A percentile compares a stretch with the other conserved stretches of the same genome.
These are phyloP conservation scores for Alosa sapidissima DNA, from an alignment of 2,797 vertebrate genomes.

Conservation along the genomic window DNA sequence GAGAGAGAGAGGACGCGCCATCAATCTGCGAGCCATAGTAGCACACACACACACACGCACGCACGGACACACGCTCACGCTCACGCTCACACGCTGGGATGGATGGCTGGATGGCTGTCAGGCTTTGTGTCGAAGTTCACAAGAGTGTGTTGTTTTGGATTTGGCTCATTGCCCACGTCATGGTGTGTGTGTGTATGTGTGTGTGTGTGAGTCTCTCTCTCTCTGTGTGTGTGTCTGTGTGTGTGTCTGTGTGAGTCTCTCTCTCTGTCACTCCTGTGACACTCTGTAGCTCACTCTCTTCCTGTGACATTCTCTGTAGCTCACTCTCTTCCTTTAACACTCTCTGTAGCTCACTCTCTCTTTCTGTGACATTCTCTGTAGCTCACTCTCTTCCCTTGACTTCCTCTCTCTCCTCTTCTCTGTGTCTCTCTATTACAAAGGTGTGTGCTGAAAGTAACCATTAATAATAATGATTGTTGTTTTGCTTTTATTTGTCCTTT, in stretches of 20 bases:
- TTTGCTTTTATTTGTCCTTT: too few species aligned
- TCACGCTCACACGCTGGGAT: background rate
- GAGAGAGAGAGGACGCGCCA: slow-evolving; percentile 64
- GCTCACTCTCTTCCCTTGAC: too few species aligned
- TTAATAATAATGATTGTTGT: too few species aligned
- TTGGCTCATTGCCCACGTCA: background rate
- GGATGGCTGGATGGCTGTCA: background rate
- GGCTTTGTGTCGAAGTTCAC: background rate
- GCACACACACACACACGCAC: background rate
- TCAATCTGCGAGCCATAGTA: slow-evolving; percentile 58
- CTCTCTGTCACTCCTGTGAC: slow-evolving; percentile 5
- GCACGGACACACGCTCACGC: background rate
- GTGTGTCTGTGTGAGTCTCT: background rate
- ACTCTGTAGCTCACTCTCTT: too few species aligned
- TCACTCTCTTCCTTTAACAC: slow-evolving; percentile 22
- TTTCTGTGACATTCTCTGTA: slow-evolving; percentile 5
- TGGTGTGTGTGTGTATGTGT: background rate
- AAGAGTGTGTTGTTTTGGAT: background rate
- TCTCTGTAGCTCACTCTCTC: slow-evolving; percentile 45
- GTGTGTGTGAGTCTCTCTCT: background rate
- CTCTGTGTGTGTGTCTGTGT: background rate
- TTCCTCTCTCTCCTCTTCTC: too few species aligned
- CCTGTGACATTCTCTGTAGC: background rate
- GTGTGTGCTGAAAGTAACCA: too few species aligned
- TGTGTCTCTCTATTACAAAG: too few species aligned